A percentile compares a stretch with the other conserved stretches of the same genome.
These are phyloP conservation scores for Dryas iulia DNA, from an alignment of 1,140 invertebrate genomes.

Conservation along the genomic window DNA sequence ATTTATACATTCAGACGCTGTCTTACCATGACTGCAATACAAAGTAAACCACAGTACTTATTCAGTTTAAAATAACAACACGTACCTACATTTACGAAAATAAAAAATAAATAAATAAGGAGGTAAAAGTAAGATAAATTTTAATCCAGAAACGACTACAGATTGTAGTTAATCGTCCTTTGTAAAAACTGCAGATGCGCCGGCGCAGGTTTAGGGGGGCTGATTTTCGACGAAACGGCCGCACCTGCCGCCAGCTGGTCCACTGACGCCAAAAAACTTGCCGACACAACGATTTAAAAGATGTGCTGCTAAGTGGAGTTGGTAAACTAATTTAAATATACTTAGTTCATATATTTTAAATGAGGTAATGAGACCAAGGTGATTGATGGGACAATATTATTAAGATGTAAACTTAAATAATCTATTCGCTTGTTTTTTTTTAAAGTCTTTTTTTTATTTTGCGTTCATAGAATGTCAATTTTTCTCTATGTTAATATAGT, in stretches of 20 bases:
- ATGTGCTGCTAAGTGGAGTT: background rate
- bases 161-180: constrained; percentile 15
- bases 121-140: constrained; percentile 3
- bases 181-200: constrained; percentile 31
- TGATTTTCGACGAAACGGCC: constrained; percentile 36
- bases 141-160: constrained; percentile 17
- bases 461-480: no score
- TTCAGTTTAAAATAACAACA: background rate
- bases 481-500: no score
- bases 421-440: no score
- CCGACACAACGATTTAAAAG: background rate
- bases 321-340: background rate
- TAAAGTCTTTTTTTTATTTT: no score
- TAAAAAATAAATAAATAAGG: background rate
- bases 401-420: background rate
- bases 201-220: constrained; percentile 12
- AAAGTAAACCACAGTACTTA: no score
- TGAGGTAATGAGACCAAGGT: background rate
- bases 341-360: background rate
- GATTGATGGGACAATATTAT: no score
- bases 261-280: constrained; percentile 22
- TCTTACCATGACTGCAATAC: no score
- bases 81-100: background rate
- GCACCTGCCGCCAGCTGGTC: constrained; percentile 40
- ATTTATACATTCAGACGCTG: no score